Evolutionary conservation across 1,140 invertebrate species (phyloP).

Genomic region (Platyscapa corneri): DNA sequence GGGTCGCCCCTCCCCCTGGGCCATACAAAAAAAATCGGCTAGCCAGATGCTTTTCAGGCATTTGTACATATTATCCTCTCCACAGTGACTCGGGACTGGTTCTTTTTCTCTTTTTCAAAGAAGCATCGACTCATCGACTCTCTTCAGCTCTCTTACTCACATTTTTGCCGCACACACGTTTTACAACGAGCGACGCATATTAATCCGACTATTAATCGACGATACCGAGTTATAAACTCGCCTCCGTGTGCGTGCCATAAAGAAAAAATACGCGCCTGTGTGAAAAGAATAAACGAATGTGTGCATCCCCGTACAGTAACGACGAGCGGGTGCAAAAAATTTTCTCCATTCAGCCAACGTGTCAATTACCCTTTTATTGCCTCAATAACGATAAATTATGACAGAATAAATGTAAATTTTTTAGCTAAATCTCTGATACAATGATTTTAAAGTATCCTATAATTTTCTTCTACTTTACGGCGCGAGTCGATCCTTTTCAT

Average conservation of each 20-base stretch:
- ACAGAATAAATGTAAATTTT: conserved; percentile 19
- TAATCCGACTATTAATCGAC: conserved; percentile 26
- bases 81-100: not conserved
- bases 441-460: not conserved
- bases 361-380: conserved; percentile 42
- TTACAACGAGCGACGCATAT: conserved; percentile 33
- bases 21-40: conserved; percentile 28
- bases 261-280: not conserved
- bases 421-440: not conserved
- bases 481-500: not conserved
- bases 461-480: not conserved
- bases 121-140: conserved; percentile 32
- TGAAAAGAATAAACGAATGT: not conserved
- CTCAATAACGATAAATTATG: conserved; percentile 42
- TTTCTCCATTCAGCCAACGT: conserved; percentile 30
- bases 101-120: conserved; percentile 21
- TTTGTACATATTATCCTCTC: not conserved
- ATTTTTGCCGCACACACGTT: conserved; percentile 21
- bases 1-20: not conserved
- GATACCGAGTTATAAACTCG: conserved; percentile 9
- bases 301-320: not conserved
- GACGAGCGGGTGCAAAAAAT: conserved; percentile 24
- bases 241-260: not conserved
- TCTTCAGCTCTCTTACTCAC: conserved; percentile 2
- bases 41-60: conserved; percentile 41